Base-by-base conservation (phyloP, 2,888 invertebrate genomes). In the Bellardia bayeri region DNA sequence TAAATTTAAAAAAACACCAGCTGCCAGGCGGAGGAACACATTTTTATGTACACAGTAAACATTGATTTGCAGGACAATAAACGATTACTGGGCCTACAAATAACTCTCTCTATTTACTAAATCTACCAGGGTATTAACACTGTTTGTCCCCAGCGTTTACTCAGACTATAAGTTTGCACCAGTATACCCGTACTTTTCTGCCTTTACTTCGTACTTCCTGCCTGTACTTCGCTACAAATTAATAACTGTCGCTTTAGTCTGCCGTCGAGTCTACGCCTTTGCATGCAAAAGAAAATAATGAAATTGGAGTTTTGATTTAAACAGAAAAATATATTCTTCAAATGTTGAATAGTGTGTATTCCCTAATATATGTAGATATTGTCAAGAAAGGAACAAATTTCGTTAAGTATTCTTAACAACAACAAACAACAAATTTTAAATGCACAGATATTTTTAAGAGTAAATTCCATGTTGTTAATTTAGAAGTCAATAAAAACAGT, bases 11-110 rank as follows among this genome's bases (percentile, higher is more conserved):
- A 72, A 54, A 45, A 40, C 63, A 85, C 33, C 79, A 80, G 68
- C 74, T 85, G 84, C 74, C 33, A 49, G 45, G 45, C 42, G 54
- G 30, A 66, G 11, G 23, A n/a, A 56, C 72, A 74, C 13, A 64
- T 42, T 6, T 2, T 37, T 37, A 45, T 30, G 16, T 45, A 13
- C 37, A 69, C 40, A 23, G 45, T 66, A 51, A 71, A 71, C 33
- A 71, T 76, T 83, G 78, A 54, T 56, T 64, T 45, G 66, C 66
- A 79, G 84, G 85, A 75, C 71, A 83, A 78, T 54, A 63, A 63
- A 83, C 64, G 63, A 71, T 76, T 71, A 71, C 61, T 56, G 42
- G 30, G 37, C 45, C 30, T 45, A 69, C 14, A 45, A 72, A 66
- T 45, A 66, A 40, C 40, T 37, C 16, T n/a, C 37, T 37, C 40